A percentile compares a stretch with the other conserved stretches of the same genome.
phyloP scores from a whole-genome alignment of 2,113 vertebrate genomes.

The Nyctibius bracteatus region DNA sequence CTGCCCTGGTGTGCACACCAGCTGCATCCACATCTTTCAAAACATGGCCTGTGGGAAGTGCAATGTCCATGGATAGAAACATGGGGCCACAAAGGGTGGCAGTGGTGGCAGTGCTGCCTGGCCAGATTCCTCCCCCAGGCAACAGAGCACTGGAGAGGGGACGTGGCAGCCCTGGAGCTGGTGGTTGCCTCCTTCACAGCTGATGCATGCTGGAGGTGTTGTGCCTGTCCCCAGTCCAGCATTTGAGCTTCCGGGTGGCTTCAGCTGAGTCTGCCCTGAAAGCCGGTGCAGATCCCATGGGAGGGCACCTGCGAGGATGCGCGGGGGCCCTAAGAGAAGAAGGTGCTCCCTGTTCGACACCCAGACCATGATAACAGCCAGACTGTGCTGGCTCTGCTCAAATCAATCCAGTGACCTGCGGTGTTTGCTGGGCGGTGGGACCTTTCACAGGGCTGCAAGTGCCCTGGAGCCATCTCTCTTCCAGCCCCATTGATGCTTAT shows the following conservation, averaged over 20 bases:
- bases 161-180: background rate
- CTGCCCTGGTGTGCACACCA: fast-evolving
- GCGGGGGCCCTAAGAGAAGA: background rate
- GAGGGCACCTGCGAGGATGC: background rate
- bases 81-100: background rate
- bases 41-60: background rate
- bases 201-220: background rate
- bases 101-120: background rate
- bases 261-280: background rate
- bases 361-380: background rate
- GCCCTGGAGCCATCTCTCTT: background rate
- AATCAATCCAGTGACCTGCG: background rate
- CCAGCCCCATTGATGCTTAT: background rate
- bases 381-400: background rate
- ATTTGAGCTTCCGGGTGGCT: background rate
- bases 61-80: fast-evolving
- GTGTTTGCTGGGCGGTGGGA: background rate
- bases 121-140: background rate
- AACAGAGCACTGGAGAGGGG: background rate
- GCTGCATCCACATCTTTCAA: background rate
- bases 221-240: background rate
- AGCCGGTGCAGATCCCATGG: background rate
- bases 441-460: background rate
- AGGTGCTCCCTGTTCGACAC: fast-evolving
- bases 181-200: background rate